Conservation (phyloP, 2,797 vertebrate genomes). For the Erethizon dorsatum region DNA sequence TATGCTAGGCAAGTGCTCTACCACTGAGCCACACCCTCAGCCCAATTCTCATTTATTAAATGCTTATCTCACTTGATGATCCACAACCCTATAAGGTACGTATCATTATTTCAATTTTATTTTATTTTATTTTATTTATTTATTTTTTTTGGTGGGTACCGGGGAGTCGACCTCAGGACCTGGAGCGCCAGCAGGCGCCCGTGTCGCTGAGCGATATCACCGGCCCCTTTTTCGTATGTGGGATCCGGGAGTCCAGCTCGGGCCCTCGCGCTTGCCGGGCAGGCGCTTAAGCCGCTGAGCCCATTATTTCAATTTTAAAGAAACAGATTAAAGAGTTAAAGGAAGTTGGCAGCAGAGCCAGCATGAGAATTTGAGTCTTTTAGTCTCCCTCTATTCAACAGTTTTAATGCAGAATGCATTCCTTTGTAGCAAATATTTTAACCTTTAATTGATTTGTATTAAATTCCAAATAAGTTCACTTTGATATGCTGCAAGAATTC, state of each 20-base stretch:
- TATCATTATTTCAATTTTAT: not conserved
- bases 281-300: too few species aligned
- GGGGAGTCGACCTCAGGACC: too few species aligned
- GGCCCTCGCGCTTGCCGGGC: too few species aligned
- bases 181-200: too few species aligned
- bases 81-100: not conserved
- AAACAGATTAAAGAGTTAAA: conserved; percentile 13
- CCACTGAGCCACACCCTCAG: not conserved
- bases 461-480: conserved; percentile 37
- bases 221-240: too few species aligned
- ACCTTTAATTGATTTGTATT: conserved; percentile 17
- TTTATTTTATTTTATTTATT: too few species aligned
- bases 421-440: conserved; percentile 32
- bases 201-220: too few species aligned
- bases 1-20: not conserved
- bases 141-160: too few species aligned
- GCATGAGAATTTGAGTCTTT: not conserved
- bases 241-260: too few species aligned
- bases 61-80: conserved; percentile 26
- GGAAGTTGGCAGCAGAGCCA: not conserved
- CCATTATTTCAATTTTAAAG: conserved; percentile 36
- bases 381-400: not conserved
- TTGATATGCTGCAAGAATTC: conserved; percentile 30
- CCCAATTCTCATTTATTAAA: not conserved
- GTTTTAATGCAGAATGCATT: not conserved